A percentile compares a stretch with the other conserved stretches of the same genome.
These are phyloP conservation scores for Spea multiplicata DNA, from an alignment of 2,113 vertebrate species.

Conservation along the genomic window DNA sequence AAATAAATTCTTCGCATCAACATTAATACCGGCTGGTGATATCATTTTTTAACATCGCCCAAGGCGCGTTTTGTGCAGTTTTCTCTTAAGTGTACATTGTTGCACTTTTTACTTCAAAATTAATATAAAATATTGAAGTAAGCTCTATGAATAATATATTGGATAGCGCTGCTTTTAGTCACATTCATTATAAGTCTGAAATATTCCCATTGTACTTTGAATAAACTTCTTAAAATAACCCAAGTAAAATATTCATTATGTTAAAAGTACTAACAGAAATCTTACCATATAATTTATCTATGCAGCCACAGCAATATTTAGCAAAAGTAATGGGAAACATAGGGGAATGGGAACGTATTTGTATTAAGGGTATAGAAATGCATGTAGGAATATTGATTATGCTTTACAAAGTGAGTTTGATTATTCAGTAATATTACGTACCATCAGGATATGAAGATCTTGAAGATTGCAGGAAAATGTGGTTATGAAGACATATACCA, in stretches of 20 bases:
- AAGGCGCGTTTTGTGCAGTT: neutral
- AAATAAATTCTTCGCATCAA: constrained; percentile 3
- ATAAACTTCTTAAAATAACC: constrained; percentile 25
- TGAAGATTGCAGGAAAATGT: too few relatives aligned
- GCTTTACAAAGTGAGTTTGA: too few relatives aligned
- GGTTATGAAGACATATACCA: too few relatives aligned
- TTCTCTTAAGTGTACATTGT: constrained; percentile 18
- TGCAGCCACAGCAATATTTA: neutral
- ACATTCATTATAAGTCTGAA: constrained; percentile 19
- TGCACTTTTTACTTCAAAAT: constrained; percentile 22
- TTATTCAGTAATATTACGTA: too few relatives aligned
- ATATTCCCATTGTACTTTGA: constrained; percentile 24
- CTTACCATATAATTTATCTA: neutral
- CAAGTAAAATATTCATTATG: constrained; percentile 33
- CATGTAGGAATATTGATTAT: too few relatives aligned
- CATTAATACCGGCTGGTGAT: neutral
- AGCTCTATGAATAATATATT: constrained; percentile 32
- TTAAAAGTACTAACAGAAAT: constrained; percentile 1
- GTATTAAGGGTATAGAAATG: too few relatives aligned
- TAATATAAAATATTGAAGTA: constrained; percentile 42
- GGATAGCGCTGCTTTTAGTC: constrained; percentile 28
- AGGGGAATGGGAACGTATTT: too few relatives aligned
- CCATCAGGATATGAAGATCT: too few relatives aligned
- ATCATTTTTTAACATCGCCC: constrained; percentile 10
- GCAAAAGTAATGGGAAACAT: too few relatives aligned